A percentile compares a stretch with the other conserved stretches of the same genome.
phyloP scores from a whole-genome alignment of 2,888 invertebrate species.

The Lasioglossum pauxillum region DNA sequence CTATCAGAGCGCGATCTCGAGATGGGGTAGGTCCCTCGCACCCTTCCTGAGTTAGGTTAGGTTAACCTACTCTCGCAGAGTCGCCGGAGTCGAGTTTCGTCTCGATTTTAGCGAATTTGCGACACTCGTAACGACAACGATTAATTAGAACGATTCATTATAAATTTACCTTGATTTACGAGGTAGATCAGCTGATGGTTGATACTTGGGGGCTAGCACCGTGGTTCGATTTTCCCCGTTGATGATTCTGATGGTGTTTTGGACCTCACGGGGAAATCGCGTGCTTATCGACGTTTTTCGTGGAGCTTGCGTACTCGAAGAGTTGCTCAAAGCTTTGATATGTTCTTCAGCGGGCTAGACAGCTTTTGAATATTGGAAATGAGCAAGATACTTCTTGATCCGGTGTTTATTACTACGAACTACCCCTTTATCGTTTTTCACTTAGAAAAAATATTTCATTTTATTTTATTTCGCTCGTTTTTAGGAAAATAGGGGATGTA shows the following conservation, averaged over 20 bases:
- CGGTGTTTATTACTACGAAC: neutral
- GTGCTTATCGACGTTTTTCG: conserved; percentile 82
- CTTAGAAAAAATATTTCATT: neutral
- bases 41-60: conserved; percentile 41
- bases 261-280: conserved; percentile 50
- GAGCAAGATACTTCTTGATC: neutral
- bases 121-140: neutral
- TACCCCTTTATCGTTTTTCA: neutral
- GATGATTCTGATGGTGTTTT: conserved; percentile 36
- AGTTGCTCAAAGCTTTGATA: conserved; percentile 74
- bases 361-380: conserved; percentile 40
- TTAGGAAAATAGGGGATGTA: neutral
- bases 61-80: conserved; percentile 29
- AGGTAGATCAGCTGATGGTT: conserved; percentile 1
- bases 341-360: conserved; percentile 60
- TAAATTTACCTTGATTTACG: conserved; percentile 51
- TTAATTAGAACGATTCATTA: conserved; percentile 1
- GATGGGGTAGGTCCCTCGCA: conserved; percentile 25
- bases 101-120: neutral
- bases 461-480: neutral
- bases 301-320: conserved; percentile 78
- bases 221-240: conserved; percentile 21
- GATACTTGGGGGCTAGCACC: conserved; percentile 14
- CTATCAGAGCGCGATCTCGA: conserved; percentile 54
- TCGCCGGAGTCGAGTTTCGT: conserved; percentile 1